Base-by-base conservation (phyloP, 2,888 invertebrate genomes). In the Hirtodrosophila confusa region DNA sequence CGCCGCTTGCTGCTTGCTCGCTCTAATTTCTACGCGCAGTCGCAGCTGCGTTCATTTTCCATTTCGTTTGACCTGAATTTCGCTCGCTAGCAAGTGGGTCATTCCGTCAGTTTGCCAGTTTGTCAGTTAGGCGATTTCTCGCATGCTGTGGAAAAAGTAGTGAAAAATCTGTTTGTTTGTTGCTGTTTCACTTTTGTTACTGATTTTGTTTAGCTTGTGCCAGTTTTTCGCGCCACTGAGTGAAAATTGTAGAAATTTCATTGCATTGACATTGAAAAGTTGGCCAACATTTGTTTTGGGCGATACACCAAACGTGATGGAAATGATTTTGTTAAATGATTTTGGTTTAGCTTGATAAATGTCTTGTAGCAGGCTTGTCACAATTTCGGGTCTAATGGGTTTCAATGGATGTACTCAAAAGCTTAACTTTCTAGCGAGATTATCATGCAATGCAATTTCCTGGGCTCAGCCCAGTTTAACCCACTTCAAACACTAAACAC, bases 61-160 rank as follows among this genome's bases (percentile, higher is more conserved):
- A 89, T 90, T 90, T 90, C 90, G 79, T 90, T 90, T 90, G 90
- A 88, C 90, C 90, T 84, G 87, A 77, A 88, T 90, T 89, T 89
- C 82, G 88, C 83, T 84, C 67, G 62, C 54, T 64, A 60, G 36
- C 69, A 87, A 78, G 69, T 88, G 78, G 89, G 88, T 83, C 88
- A 86, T 49, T 60, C 63, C 58, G 58, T 68, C 67, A 51, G 23
- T 51, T 51, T 45, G 12, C 33, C 64, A 62, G 43, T 56, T 41
- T 17, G 35, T 53, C 53, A 41, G 40, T 27, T 40, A 45, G 56
- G 55, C 73, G 72, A 80, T 78, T 78, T 76, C 80, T 80, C 69
- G 56, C 41, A 56, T 56, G 53, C 64, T 68, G 62, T 69, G 80
- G 80, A 70, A 80, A 80, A 78, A 78, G 78, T 80, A 62, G 70